Evolutionary conservation across 2,113 vertebrate species (phyloP), one percentile per base, ranked within the genome.

Genomic region (Tympanuchus pallidicinctus): DNA sequence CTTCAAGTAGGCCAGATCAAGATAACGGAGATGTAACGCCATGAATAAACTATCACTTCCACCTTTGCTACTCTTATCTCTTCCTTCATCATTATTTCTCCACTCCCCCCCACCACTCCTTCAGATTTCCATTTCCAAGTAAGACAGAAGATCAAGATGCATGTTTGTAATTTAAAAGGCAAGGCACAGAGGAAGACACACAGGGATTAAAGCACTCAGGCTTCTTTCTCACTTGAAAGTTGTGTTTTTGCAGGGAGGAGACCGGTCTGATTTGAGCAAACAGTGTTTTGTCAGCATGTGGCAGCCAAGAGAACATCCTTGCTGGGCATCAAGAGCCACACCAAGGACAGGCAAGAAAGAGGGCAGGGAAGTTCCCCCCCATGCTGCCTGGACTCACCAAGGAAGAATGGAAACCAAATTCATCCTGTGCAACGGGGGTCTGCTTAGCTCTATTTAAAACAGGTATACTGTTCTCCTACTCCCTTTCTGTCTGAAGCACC

Each of bases 31-130:
- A 86, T 75, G 90, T 83, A 95, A 92, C 6, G 0, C 93, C 90
- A 83, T 78, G 94, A 96, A 96, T 97, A 96, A 97, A 94, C 95
- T 95, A 95, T 95, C 94, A 90, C 93, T 96, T 97, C 95, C 86
- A 94, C 93, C 91, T 96, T 97, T 95, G 91, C 91, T 84, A 74
- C 89, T 86, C 81, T 94, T 95, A 95, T 97, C 93, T 94, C 75
- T 91, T 80, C 75, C 82, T 82, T 91, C 93, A 91, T 96, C 91
- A 14, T 91, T 86, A 94, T 89, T 95, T 96, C 90, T 96, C 90
- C 92, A 92, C 95, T 86, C 86, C 69, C 88, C 96, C 85, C 93
- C 65, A 64, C 75, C 82, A 91, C 94, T 92, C 95, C 93, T 92
- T 94, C 94, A 92, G 90, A 94, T 95, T 95, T 90, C 76, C 72